Conservation (phyloP, 2,888 invertebrate species). For the Drosophila nigritarsus region DNA sequence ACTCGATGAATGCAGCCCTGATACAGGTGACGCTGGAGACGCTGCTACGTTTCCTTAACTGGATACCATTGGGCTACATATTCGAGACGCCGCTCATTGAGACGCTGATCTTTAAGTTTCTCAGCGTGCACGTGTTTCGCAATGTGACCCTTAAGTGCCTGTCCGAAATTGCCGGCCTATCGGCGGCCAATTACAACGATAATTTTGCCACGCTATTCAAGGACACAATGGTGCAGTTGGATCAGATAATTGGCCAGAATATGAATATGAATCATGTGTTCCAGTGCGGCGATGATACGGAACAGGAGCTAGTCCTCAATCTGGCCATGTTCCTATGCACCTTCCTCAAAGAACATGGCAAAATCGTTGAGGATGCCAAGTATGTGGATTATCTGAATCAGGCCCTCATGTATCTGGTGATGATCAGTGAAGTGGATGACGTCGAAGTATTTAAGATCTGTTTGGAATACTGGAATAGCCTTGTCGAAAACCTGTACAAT, state of each 20-base stretch:
- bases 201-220: constrained; percentile 96
- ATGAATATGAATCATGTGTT: constrained; percentile 98
- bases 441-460: constrained; percentile 99
- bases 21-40: constrained; percentile 98
- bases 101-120: constrained; percentile 97
- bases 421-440: constrained; percentile 99
- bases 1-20: constrained; percentile 97
- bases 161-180: constrained; percentile 98
- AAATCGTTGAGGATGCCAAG: constrained; percentile 93
- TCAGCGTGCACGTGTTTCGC: constrained; percentile 98
- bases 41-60: constrained; percentile 97
- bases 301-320: constrained; percentile 99
- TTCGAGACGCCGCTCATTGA: constrained; percentile 99
- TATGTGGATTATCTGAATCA: constrained; percentile 91
- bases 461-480: constrained; percentile 98
- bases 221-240: constrained; percentile 96
- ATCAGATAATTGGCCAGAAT: constrained; percentile 94
- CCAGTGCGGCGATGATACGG: constrained; percentile 96
- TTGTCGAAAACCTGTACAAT: constrained; percentile 96
- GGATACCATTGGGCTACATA: constrained; percentile 99
- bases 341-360: constrained; percentile 98
- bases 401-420: constrained; percentile 93
- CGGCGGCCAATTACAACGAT: constrained; percentile 95
- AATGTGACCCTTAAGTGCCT: constrained; percentile 99
- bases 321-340: constrained; percentile 98